These are phyloP conservation scores for Neomonachus schauinslandi DNA, from an alignment of 2,113 vertebrate species.

Conservation along the genomic window DNA sequence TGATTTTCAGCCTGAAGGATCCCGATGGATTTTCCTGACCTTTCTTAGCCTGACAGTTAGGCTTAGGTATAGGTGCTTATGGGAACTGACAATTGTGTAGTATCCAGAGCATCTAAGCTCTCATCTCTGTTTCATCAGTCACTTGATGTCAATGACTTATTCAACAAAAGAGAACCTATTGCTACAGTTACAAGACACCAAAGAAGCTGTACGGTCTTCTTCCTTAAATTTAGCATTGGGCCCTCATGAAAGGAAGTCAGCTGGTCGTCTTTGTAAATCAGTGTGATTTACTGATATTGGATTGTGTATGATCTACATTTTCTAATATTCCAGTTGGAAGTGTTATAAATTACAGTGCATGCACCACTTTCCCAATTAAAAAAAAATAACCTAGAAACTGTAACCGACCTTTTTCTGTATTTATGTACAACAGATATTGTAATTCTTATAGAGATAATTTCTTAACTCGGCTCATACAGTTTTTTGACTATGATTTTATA, in stretches of 20 bases:
- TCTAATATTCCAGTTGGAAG: neutral
- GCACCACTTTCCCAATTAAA: neutral
- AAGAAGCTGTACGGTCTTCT: neutral
- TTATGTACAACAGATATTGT: neutral
- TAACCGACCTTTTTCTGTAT: neutral
- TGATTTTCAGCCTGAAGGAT: conserved; percentile 75
- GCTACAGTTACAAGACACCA: neutral
- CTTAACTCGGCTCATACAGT: neutral
- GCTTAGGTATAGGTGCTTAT: neutral
- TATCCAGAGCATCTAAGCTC: neutral
- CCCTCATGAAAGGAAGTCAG: neutral
- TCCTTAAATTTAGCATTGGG: neutral
- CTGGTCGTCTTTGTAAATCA: neutral
- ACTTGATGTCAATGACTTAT: neutral
- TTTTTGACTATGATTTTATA: neutral
- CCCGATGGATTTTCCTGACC: neutral
- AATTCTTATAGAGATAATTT: neutral
- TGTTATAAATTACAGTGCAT: neutral
- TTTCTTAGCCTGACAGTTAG: neutral
- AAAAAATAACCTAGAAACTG: neutral
- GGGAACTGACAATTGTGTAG: neutral
- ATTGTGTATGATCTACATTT: neutral
- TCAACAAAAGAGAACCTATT: neutral
- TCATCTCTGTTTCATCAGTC: neutral
- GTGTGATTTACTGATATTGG: neutral